A percentile compares a stretch with the other conserved stretches of the same genome.
These are phyloP conservation scores for Condylura cristata DNA, from an alignment of 2,113 vertebrate species.

Conservation along the genomic window DNA sequence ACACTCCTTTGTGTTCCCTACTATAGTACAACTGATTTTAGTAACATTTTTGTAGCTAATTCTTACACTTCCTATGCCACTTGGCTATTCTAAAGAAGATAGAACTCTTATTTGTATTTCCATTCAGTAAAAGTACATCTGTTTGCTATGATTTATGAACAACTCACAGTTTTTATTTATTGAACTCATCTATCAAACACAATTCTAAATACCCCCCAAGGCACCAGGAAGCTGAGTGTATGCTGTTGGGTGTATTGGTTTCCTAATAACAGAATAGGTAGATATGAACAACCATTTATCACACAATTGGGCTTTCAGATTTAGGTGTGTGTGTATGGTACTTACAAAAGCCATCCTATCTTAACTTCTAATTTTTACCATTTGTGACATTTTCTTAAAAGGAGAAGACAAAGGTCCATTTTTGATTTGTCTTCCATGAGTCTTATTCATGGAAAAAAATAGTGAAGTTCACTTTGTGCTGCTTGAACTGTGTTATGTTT, in stretches of 20 bases:
- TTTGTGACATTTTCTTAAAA: not conserved
- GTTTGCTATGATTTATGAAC: conserved; percentile 54
- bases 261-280: conserved; percentile 44
- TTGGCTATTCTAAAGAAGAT: conserved; percentile 35
- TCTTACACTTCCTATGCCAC: not conserved
- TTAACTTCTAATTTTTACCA: not conserved
- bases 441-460: not conserved
- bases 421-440: conserved; percentile 5
- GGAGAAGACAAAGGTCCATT: not conserved
- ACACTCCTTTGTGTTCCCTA: not conserved
- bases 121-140: conserved; percentile 42
- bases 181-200: conserved; percentile 73
- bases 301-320: not conserved
- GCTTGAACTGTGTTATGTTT: conserved; percentile 21
- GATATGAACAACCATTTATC: conserved; percentile 46
- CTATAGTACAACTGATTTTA: conserved; percentile 22
- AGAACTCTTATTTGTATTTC: conserved; percentile 22
- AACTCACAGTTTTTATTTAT: conserved; percentile 63
- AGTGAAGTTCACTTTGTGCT: conserved; percentile 12
- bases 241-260: conserved; percentile 50
- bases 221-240: conserved; percentile 16
- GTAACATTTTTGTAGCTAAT: not conserved
- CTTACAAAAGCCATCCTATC: not conserved
- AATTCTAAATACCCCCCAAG: conserved; percentile 41
- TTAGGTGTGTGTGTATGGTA: not conserved